Percentiles rank a stretch among this genome's conserved stretches.
Conservation (phyloP, 35 echinoderm and acorn worm species). For the Apostichopus japonicus region DNA sequence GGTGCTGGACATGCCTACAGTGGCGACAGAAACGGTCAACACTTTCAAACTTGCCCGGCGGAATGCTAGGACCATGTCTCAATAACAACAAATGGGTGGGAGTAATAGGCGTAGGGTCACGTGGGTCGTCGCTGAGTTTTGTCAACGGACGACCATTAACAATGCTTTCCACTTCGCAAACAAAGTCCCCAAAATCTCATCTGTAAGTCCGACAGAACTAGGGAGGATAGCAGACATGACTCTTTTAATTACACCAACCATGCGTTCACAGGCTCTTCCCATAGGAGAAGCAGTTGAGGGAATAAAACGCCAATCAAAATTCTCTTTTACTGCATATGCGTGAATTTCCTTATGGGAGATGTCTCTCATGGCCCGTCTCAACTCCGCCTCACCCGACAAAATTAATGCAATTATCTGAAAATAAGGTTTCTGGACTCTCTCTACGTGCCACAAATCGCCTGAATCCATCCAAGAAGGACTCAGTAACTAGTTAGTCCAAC, state of each 20-base stretch:
- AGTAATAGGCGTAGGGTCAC: not conserved
- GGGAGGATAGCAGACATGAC: too few relatives aligned
- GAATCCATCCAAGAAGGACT: too few relatives aligned
- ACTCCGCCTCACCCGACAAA: conserved; percentile 56
- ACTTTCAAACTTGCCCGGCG: too few relatives aligned
- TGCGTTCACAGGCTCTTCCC: not conserved
- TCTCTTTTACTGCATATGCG: not conserved
- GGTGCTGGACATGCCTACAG: too few relatives aligned
- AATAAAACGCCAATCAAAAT: conserved; percentile 16
- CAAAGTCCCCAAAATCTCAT: too few relatives aligned
- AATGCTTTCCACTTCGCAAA: too few relatives aligned
- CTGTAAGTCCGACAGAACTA: too few relatives aligned
- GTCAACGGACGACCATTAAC: conserved; percentile 23
- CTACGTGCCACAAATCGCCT: conserved; percentile 34
- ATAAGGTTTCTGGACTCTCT: conserved; percentile 22
- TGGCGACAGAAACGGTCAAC: too few relatives aligned
- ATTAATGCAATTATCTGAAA: too few relatives aligned
- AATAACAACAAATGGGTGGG: conserved; percentile 11
- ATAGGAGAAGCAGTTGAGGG: not conserved
- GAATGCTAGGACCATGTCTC: conserved; percentile 15
- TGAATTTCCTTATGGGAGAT: not conserved
- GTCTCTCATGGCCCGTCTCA: not conserved
- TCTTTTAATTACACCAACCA: too few relatives aligned
- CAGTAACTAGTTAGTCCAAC: too few relatives aligned
- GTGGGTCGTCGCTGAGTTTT: conserved; percentile 22